Percentiles rank a stretch among this genome's conserved stretches.
phyloP scores from a whole-genome alignment of 2,113 vertebrate genomes.

The Blennius ocellaris region DNA sequence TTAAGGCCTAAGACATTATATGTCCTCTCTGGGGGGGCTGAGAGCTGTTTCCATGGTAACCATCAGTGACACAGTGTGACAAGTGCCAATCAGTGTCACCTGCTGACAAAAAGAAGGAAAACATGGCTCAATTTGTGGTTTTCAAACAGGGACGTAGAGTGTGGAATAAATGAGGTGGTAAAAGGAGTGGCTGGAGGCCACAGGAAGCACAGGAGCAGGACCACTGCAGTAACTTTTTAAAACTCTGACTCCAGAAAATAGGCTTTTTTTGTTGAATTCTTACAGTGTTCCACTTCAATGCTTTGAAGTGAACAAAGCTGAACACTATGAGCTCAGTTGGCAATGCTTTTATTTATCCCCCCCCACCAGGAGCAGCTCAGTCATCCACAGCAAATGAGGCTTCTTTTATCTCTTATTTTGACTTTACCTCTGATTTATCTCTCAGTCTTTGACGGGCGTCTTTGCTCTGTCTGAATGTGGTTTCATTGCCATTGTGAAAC shows the following conservation, averaged over 20 bases:
- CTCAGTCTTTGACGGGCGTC: not conserved
- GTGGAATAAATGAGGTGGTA: not conserved
- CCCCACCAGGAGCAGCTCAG: not conserved
- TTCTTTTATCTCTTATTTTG: not conserved
- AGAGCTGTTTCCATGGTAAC: slow-evolving; percentile 29
- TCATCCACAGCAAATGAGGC: not conserved
- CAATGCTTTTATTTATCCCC: not conserved
- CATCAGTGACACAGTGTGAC: slow-evolving; percentile 2
- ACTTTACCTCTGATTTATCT: not conserved
- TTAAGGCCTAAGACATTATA: not conserved
- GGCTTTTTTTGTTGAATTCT: not conserved
- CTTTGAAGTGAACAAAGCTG: not conserved
- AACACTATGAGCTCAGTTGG: slow-evolving; percentile 14
- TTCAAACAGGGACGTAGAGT: not conserved
- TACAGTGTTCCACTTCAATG: not conserved
- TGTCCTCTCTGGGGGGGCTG: not conserved
- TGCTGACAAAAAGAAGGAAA: not conserved
- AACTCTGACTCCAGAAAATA: not conserved
- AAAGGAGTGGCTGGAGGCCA: not conserved
- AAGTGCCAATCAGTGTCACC: slow-evolving; percentile 28
- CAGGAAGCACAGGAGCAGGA: not conserved
- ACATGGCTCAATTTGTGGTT: not conserved
- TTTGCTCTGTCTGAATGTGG: too few relatives aligned
- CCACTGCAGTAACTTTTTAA: too few relatives aligned
- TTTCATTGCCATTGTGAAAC: not conserved